Percentiles rank a stretch among this genome's conserved stretches.
Conservation (phyloP, 2,888 invertebrate genomes). For the Bimastos eiseni region DNA sequence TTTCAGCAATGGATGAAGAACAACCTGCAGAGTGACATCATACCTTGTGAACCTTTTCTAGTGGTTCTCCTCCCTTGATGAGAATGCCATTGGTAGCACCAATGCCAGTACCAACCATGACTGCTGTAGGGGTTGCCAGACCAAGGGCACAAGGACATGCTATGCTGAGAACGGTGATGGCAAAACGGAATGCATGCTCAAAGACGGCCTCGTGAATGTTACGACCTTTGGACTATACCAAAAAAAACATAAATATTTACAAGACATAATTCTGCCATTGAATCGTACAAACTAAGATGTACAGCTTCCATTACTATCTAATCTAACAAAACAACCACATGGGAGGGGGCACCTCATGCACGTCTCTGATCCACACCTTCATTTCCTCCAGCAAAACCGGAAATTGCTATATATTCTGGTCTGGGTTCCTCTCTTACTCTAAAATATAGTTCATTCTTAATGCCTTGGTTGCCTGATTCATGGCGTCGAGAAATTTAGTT, state of each 20-base stretch:
- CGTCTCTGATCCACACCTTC: no score
- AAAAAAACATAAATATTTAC: background rate
- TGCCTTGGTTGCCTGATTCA: no score
- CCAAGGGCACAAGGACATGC: conserved; percentile 98
- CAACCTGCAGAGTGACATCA: background rate
- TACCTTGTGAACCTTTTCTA: conserved; percentile 96
- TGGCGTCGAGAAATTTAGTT: no score
- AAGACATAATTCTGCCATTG: no score
- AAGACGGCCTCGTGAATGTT: conserved; percentile 74
- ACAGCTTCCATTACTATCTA: no score
- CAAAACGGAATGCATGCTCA: conserved; percentile 92
- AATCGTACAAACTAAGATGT: no score
- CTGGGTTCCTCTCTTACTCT: no score
- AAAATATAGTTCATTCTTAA: no score
- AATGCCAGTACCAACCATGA: conserved; percentile 92
- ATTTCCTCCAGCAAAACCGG: no score
- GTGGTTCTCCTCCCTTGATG: conserved; percentile 94
- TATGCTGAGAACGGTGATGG: conserved; percentile 93
- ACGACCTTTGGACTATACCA: background rate
- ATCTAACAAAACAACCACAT: no score
- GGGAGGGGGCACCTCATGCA: no score
- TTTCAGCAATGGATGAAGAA: background rate
- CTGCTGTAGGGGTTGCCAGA: conserved; percentile 96
- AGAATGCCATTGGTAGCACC: conserved; percentile 93
- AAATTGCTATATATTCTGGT: no score